Evolutionary conservation across 2,888 invertebrate genomes (phyloP), one percentile per base, ranked within the genome.

Genomic region (Tipula lateralis): DNA sequence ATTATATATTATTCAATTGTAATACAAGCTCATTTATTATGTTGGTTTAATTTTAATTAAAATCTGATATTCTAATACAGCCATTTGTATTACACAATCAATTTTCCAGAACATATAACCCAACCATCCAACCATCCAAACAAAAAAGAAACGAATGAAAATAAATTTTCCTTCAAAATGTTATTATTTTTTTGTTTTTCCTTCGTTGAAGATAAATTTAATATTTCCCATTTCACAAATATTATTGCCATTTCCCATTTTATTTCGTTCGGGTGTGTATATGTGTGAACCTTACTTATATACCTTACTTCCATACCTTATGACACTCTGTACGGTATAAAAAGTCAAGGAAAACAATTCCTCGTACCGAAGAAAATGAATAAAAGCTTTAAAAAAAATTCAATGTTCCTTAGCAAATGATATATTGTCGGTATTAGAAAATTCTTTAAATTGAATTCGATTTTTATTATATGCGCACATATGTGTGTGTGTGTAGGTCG

Each of bases 361-460:
- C 3, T 9, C 24, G 9, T 66, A 66, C 24, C 19, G 9, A 24
- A 16, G 16, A 50, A 16, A 50, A 16, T n/a, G n/a, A 16, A 44
- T 1, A 16, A 50, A 50, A 50, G 44, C 44, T 50, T 50, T n/a
- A n/a, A 50, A 50, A 66, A 66, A 66, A 66, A 66, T 66, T 24
- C 24, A 66, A 66, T 66, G 66, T 66, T 66, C 66, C 44, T 66
- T 66, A 66, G 66, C 24, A 66, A 66, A 66, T 66, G 66, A 66
- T 66, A 66, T 66, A 66, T 50, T 66, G 66, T 24, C 19, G 24
- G 66, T 66, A 66, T 24, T 66, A 24, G 24, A 66, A 24, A 24
- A 12, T 36, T 66, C 24, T 44, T 16, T 44, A 44, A 44, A 66
- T 66, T 66, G 19, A 24, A 66, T 66, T 66, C 24, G 66, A 66